Conservation (phyloP, 1,140 invertebrate genomes). For the Antheraea pernyi region DNA sequence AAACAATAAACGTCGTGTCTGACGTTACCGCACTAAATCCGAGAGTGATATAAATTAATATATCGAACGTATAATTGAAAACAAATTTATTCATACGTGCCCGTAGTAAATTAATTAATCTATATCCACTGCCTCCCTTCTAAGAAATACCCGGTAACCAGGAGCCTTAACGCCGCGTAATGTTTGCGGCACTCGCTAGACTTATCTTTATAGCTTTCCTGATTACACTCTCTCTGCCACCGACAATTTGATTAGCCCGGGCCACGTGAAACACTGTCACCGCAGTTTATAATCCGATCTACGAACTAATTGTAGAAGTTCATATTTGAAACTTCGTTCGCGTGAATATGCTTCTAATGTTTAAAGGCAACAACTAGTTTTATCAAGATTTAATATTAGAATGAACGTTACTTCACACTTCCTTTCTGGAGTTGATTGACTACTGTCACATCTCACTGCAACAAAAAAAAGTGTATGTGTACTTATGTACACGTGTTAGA, state of each 20-base stretch:
- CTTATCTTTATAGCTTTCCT: conserved; percentile 18
- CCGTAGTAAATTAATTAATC: background rate
- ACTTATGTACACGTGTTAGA: too few relatives aligned
- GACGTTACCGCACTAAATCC: background rate
- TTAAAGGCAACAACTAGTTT: too few relatives aligned
- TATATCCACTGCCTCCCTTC: conserved; percentile 4
- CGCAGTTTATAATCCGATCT: background rate
- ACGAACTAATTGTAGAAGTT: background rate
- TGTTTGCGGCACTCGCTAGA: conserved; percentile 16
- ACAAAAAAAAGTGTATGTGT: too few relatives aligned
- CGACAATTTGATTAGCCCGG: conserved; percentile 17
- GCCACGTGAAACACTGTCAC: background rate
- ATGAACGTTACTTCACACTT: too few relatives aligned
- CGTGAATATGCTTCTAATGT: too few relatives aligned
- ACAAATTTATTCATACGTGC: background rate
- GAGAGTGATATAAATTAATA: background rate
- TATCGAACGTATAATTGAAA: background rate
- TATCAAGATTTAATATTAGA: too few relatives aligned
- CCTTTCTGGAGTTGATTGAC: too few relatives aligned
- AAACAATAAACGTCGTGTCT: too few relatives aligned
- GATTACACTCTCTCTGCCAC: conserved; percentile 16
- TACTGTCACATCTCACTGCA: too few relatives aligned
- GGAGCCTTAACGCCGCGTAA: conserved; percentile 14
- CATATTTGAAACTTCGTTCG: background rate
- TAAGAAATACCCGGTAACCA: background rate